These are phyloP conservation scores for Leucophenga maculata DNA, from an alignment of 2,888 invertebrate species.

Conservation along the genomic window DNA sequence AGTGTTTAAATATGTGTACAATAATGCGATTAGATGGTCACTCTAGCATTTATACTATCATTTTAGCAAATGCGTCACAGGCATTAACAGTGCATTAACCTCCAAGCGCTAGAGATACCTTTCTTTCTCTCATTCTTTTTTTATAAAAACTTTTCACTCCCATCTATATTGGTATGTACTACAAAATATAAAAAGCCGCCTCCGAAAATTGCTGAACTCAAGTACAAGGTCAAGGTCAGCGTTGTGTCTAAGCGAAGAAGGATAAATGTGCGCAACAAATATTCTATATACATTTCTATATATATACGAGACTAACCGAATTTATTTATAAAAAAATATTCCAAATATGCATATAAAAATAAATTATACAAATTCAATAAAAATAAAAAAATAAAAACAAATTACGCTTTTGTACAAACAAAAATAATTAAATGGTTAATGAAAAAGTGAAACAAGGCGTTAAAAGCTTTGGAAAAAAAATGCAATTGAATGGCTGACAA, in stretches of 20 bases:
- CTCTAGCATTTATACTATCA: too few relatives aligned
- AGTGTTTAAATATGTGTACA: too few relatives aligned
- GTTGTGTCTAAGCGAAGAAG: conserved; percentile 5
- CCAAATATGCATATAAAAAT: background rate
- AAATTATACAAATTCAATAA: too few relatives aligned
- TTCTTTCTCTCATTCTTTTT: background rate
- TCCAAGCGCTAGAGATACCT: background rate
- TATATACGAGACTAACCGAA: background rate
- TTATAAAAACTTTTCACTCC: background rate
- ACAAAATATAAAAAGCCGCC: background rate
- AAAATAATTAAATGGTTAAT: background rate
- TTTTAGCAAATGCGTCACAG: conserved; percentile 3
- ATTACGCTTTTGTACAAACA: too few relatives aligned
- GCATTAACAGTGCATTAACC: background rate
- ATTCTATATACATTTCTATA: background rate
- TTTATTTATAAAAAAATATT: conserved; percentile 16
- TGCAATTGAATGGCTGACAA: too few relatives aligned
- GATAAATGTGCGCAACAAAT: background rate
- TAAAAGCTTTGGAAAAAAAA: too few relatives aligned
- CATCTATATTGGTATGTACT: background rate
- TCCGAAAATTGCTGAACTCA: background rate
- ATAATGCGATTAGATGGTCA: too few relatives aligned
- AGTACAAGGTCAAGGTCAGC: conserved; percentile 5
- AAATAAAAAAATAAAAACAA: too few relatives aligned
- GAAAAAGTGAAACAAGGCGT: background rate